Percentiles rank a stretch among this genome's conserved stretches.
Evolutionary conservation across 2,888 invertebrate species (phyloP).

Genomic region (Incurvaria masculella): DNA sequence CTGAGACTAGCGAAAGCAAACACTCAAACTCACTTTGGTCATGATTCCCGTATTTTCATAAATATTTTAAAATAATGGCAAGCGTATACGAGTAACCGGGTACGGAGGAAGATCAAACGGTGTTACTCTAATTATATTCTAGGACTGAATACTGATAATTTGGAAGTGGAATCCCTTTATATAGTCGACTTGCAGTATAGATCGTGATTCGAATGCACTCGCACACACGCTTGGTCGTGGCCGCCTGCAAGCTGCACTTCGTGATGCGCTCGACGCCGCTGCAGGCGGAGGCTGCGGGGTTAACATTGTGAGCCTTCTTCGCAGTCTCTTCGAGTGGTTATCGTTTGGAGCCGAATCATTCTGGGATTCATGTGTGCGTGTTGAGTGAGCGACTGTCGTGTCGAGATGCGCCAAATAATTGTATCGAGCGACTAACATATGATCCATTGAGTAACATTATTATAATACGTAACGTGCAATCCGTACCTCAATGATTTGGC

Average conservation of each 20-base stretch:
- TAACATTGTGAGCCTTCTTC: too few relatives aligned
- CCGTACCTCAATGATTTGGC: too few relatives aligned
- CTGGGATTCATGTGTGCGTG: too few relatives aligned
- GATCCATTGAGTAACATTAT: background rate
- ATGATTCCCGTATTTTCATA: background rate
- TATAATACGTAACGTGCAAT: too few relatives aligned
- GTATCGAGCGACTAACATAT: too few relatives aligned
- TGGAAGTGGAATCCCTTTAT: background rate
- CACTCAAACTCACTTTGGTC: background rate
- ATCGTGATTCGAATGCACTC: background rate
- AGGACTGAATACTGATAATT: background rate
- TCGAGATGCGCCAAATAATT: conserved; percentile 1
- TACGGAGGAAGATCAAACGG: too few relatives aligned
- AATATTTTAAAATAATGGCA: background rate
- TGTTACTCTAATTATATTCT: background rate
- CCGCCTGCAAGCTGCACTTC: too few relatives aligned
- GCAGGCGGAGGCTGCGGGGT: too few relatives aligned
- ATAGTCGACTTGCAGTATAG: background rate
- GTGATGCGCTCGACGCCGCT: too few relatives aligned
- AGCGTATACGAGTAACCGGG: background rate
- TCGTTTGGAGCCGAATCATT: too few relatives aligned
- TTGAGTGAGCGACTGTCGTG: too few relatives aligned
- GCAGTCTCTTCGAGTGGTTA: too few relatives aligned
- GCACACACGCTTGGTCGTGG: background rate
- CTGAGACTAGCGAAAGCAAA: background rate